A percentile compares a stretch with the other conserved stretches of the same genome.
phyloP scores from a whole-genome alignment of 2,113 vertebrate species.

The Calidris pugnax region DNA sequence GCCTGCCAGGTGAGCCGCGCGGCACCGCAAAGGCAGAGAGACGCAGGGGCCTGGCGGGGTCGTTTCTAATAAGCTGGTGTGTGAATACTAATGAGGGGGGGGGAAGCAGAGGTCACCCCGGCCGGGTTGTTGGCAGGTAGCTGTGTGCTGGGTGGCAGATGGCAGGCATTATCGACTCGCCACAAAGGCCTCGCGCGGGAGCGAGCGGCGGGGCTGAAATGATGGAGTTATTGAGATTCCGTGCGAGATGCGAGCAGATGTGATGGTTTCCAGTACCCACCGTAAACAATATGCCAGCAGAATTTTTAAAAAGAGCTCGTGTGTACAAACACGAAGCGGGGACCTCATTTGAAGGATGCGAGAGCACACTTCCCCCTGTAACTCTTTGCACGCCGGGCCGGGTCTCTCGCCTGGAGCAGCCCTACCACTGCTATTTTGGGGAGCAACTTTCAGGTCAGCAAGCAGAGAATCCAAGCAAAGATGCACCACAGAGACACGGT shows the following conservation, averaged over 20 bases:
- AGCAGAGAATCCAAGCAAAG: not conserved
- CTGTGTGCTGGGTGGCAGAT: conserved; percentile 85
- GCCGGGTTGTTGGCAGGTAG: conserved; percentile 83
- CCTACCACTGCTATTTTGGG: not conserved
- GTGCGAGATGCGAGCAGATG: conserved; percentile 81
- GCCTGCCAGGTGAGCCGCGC: conserved; percentile 83
- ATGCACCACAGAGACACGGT: rapidly evolving
- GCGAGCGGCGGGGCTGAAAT: conserved; percentile 70
- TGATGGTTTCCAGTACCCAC: conserved; percentile 79
- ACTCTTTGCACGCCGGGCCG: not conserved
- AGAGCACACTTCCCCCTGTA: conserved; percentile 47
- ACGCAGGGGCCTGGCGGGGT: conserved; percentile 77
- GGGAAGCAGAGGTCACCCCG: conserved; percentile 81
- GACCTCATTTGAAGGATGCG: conserved; percentile 61
- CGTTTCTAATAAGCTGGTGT: conserved; percentile 79
- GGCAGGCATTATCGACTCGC: conserved; percentile 84
- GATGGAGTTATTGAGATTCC: conserved; percentile 86
- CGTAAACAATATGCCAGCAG: conserved; percentile 82
- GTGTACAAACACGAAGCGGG: conserved; percentile 79
- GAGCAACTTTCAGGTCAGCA: not conserved
- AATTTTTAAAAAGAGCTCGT: conserved; percentile 79
- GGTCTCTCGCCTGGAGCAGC: not conserved
- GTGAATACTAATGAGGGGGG: conserved; percentile 83
- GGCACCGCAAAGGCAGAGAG: conserved; percentile 76
- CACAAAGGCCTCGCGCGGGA: conserved; percentile 80